These are phyloP conservation scores for Meloidogyne floridensis DNA, from an alignment of 1,140 invertebrate genomes.

Conservation along the genomic window DNA sequence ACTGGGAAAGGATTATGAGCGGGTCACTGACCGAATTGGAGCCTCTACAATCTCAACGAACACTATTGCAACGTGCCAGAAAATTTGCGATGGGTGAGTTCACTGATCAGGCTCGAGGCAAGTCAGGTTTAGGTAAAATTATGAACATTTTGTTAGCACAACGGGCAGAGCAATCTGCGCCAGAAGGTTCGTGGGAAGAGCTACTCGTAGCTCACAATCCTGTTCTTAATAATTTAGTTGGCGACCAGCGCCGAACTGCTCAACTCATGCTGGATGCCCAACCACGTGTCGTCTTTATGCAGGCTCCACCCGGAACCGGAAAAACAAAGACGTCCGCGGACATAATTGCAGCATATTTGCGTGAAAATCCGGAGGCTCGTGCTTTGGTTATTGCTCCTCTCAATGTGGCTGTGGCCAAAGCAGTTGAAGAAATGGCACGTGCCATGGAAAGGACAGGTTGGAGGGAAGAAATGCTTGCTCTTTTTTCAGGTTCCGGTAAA, in stretches of 20 bases:
- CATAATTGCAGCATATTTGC: background rate
- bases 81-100: background rate
- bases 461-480: background rate
- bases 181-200: background rate
- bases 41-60: background rate
- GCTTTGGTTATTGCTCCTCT: background rate
- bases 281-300: background rate
- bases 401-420: background rate
- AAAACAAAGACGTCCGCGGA: background rate
- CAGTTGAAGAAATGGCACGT: background rate
- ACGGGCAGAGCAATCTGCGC: background rate
- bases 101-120: background rate
- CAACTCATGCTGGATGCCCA: background rate
- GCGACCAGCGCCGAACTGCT: conserved; percentile 2
- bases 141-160: conserved; percentile 5
- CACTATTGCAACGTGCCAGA: background rate
- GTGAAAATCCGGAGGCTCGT: background rate
- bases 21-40: background rate
- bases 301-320: conserved; percentile 6
- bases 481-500: background rate
- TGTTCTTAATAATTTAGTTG: background rate
- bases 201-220: background rate
- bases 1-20: conserved; percentile 9
- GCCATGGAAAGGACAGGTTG: background rate
- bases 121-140: background rate